Conservation (phyloP, 2,888 invertebrate genomes). For the Pseudococcus viburni region DNA sequence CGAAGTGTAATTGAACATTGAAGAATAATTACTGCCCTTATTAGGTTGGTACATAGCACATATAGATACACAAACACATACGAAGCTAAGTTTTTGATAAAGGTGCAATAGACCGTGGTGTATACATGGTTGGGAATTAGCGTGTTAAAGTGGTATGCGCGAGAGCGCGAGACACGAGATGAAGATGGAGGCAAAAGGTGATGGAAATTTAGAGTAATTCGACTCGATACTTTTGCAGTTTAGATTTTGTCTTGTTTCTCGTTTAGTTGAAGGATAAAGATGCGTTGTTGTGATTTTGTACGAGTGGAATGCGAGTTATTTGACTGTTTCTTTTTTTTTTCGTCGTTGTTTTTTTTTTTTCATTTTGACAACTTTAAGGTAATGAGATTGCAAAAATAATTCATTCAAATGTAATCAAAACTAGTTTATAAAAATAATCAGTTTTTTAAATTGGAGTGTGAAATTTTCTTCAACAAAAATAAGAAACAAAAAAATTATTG, state of each 20-base stretch:
- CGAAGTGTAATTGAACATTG: constrained; percentile 33
- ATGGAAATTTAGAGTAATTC: constrained; percentile 1
- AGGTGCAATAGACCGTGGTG: constrained; percentile 4
- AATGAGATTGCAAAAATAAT: no score
- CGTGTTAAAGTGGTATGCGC: background rate
- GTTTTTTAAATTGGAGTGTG: no score
- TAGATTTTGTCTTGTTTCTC: background rate
- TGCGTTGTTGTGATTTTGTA: no score
- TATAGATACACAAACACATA: background rate
- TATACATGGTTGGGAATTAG: constrained; percentile 7
- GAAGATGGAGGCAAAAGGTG: background rate
- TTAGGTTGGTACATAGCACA: background rate
- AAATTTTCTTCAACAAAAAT: no score
- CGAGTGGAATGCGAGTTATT: no score
- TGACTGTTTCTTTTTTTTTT: no score
- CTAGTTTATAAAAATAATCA: no score
- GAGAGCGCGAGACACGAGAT: background rate
- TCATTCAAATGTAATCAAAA: no score
- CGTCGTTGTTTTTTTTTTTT: no score
- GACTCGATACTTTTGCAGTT: background rate
- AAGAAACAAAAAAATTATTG: no score
- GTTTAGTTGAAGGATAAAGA: background rate
- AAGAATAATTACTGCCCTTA: constrained; percentile 47
- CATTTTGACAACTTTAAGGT: no score
- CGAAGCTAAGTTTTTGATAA: background rate